A percentile compares a stretch with the other conserved stretches of the same genome.
Evolutionary conservation across 2,888 invertebrate genomes (phyloP).

Genomic region (Drosophila prostipennis): DNA sequence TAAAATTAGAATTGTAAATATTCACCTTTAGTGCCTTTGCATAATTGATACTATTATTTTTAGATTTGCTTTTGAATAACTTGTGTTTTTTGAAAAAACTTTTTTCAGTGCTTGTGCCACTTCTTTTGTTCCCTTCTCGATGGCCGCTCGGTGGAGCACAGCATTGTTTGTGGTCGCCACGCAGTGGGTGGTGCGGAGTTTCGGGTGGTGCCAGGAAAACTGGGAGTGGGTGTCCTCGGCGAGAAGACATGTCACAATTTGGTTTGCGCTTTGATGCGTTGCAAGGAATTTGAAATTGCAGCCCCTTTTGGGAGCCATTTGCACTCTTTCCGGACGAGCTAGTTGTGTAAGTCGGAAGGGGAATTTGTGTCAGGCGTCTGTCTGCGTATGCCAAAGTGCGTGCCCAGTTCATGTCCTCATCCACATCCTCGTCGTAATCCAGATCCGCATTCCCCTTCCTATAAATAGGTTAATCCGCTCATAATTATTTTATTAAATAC

Average conservation of each 20-base stretch:
- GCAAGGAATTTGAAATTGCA: conserved; percentile 63
- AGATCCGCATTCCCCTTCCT: background rate
- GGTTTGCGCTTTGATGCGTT: conserved; percentile 54
- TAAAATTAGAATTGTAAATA: no score
- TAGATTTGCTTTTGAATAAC: background rate
- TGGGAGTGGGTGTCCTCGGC: conserved; percentile 13
- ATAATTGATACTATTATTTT: background rate
- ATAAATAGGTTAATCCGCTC: conserved; percentile 1
- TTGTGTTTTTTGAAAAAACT: no score
- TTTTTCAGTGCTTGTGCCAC: conserved; percentile 47
- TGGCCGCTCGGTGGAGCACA: conserved; percentile 24
- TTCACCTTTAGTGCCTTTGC: no score
- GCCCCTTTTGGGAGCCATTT: conserved; percentile 44
- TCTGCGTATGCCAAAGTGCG: conserved; percentile 67
- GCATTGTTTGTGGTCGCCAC: conserved; percentile 52
- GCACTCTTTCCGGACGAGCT: conserved; percentile 29
- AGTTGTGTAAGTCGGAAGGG: conserved; percentile 74
- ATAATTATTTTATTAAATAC: conserved; percentile 67
- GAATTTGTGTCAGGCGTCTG: conserved; percentile 75
- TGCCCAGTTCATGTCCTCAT: conserved; percentile 36
- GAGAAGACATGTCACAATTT: conserved; percentile 71
- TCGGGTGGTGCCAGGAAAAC: conserved; percentile 17
- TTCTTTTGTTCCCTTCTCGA: conserved; percentile 40
- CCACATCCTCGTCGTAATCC: conserved; percentile 1
- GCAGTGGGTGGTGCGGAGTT: conserved; percentile 46